Evolutionary conservation across 2,797 vertebrate genomes (phyloP).

Genomic region (Hephaestus fuliginosus): DNA sequence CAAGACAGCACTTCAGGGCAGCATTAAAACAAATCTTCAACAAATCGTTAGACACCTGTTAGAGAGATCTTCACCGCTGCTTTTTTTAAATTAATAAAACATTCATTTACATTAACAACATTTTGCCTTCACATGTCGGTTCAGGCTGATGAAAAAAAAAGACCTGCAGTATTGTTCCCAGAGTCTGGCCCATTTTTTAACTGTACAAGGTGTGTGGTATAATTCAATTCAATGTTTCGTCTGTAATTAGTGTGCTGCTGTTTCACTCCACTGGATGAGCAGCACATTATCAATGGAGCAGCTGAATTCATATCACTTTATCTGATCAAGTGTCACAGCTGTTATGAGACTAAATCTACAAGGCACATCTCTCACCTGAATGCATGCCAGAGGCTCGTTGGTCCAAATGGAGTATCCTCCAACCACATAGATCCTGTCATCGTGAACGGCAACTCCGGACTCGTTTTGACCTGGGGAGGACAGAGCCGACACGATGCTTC

Average conservation of each 20-base stretch:
- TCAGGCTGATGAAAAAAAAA: not conserved
- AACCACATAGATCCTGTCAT: slow-evolving; percentile 97
- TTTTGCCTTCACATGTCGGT: not conserved
- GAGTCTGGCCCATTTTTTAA: not conserved
- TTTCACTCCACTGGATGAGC: not conserved
- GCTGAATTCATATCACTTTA: not conserved
- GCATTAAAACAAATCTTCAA: not conserved
- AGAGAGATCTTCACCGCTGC: not conserved
- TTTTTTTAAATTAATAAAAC: not conserved
- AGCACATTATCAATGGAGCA: not conserved
- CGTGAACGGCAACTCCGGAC: slow-evolving; percentile 95
- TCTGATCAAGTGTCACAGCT: slow-evolving; percentile 17
- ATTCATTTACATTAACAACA: not conserved
- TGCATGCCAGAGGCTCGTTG: slow-evolving; percentile 97
- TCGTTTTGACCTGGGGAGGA: slow-evolving; percentile 93
- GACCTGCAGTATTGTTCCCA: too few relatives aligned
- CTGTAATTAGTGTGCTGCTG: not conserved
- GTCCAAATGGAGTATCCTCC: slow-evolving; percentile 99
- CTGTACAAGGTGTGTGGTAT: not conserved
- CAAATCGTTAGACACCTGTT: not conserved
- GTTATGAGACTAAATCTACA: not conserved
- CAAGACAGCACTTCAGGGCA: slow-evolving; percentile 5
- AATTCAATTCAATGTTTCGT: not conserved
- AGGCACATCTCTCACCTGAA: slow-evolving; percentile 90
- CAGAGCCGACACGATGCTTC: slow-evolving; percentile 54